A percentile compares a stretch with the other conserved stretches of the same genome.
These are phyloP conservation scores for Embidobia sp. DNA, from an alignment of 2,888 invertebrate genomes.

Conservation along the genomic window DNA sequence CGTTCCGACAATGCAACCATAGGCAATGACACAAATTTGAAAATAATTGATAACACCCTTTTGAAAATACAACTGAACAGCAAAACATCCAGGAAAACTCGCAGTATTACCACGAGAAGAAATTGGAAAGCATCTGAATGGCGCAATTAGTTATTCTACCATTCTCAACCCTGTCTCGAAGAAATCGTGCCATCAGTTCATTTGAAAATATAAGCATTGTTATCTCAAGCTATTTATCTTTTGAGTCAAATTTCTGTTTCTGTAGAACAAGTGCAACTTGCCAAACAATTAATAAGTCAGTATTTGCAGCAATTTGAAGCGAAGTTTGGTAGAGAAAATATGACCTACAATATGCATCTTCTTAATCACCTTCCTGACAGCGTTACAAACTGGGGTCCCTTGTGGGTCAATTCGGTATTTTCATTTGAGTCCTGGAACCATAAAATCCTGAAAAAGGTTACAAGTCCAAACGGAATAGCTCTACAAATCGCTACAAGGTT, in stretches of 20 bases:
- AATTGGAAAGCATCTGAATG: conserved; percentile 26
- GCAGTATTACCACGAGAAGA: background rate
- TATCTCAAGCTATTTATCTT: background rate
- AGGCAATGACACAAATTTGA: background rate
- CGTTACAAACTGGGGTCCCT: conserved; percentile 13
- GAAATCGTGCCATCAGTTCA: background rate
- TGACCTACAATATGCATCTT: conserved; percentile 25
- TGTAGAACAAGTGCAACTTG: background rate
- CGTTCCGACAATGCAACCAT: background rate
- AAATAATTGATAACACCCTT: background rate
- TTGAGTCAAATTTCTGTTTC: background rate
- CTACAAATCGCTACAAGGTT: conserved; percentile 10
- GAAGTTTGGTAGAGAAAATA: background rate
- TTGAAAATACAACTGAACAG: conserved; percentile 4
- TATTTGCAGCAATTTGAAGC: background rate
- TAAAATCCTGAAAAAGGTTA: conserved; percentile 3
- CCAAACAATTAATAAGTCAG: background rate
- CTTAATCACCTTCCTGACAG: conserved; percentile 8
- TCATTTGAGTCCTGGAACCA: conserved; percentile 32
- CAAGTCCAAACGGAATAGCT: background rate
- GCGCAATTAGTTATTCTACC: conserved; percentile 28
- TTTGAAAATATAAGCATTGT: background rate
- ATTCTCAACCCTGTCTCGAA: conserved; percentile 3
- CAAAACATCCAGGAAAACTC: conserved; percentile 10
- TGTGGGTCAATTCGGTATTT: conserved; percentile 9